Conservation (phyloP, 2,888 invertebrate genomes). For the Epinotia brunnichana region DNA sequence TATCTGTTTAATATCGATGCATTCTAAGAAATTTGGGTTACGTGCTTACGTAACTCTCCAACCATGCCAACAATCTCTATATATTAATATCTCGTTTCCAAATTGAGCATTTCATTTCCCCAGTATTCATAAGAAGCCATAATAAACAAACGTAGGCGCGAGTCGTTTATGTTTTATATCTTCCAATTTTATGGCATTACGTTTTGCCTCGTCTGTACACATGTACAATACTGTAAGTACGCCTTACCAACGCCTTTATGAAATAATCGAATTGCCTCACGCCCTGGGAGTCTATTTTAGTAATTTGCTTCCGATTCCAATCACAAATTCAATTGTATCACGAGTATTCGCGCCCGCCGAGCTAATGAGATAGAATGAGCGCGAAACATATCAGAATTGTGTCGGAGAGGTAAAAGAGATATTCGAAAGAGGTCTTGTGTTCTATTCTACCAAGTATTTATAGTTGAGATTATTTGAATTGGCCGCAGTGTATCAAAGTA, state of each 20-base stretch:
- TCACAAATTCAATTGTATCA: background rate
- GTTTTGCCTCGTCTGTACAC: background rate
- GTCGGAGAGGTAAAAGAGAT: too few relatives aligned
- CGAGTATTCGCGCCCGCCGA: too few relatives aligned
- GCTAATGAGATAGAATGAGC: too few relatives aligned
- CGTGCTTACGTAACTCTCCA: too few relatives aligned
- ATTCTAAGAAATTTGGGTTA: too few relatives aligned
- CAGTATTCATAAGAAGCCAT: background rate
- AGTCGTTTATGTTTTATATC: slow-evolving; percentile 3
- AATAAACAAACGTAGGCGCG: background rate
- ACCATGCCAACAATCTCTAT: background rate
- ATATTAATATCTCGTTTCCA: background rate
- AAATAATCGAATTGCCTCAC: slow-evolving; percentile 36
- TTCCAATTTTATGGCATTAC: background rate
- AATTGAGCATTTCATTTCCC: background rate
- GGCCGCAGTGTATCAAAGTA: too few relatives aligned
- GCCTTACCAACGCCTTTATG: slow-evolving; percentile 31
- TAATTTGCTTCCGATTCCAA: background rate
- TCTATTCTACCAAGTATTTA: too few relatives aligned
- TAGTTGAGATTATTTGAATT: too few relatives aligned
- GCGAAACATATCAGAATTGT: too few relatives aligned
- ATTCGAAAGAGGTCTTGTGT: too few relatives aligned
- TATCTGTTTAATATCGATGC: too few relatives aligned
- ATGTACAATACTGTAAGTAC: background rate
- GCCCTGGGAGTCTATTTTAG: background rate